Percentiles rank a stretch among this genome's conserved stretches.
Evolutionary conservation across 2,797 vertebrate genomes (phyloP).

Genomic region (Pterois miles): DNA sequence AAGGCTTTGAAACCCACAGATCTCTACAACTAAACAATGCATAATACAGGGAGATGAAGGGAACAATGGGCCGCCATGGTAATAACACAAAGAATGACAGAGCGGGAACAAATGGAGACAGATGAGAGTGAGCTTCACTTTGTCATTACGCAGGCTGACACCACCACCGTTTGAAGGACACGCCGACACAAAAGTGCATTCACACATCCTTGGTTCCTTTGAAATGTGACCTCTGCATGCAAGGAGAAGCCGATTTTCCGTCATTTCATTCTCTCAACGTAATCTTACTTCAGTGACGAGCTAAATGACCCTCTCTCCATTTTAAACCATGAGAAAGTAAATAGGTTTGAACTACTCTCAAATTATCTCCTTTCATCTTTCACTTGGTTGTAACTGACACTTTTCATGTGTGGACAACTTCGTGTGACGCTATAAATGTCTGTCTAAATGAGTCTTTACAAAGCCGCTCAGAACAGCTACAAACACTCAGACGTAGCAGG

Average conservation of each 20-base stretch:
- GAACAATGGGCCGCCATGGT: conserved; percentile 42
- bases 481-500: not conserved
- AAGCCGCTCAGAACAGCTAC: not conserved
- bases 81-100: conserved; percentile 53
- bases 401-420: not conserved
- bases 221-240: conserved; percentile 53
- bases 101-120: conserved; percentile 55
- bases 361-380: conserved; percentile 33
- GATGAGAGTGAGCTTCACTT: conserved; percentile 66
- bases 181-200: conserved; percentile 28
- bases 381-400: not conserved
- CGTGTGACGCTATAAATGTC: not conserved
- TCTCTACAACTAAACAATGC: conserved; percentile 52
- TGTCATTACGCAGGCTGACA: conserved; percentile 52
- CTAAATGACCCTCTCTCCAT: conserved; percentile 15
- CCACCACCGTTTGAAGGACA: conserved; percentile 53
- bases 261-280: conserved; percentile 31
- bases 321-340: not conserved
- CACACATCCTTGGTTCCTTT: conserved; percentile 54
- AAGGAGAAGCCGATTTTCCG: conserved; percentile 15
- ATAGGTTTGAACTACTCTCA: not conserved
- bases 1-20: conserved; percentile 51
- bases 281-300: conserved; percentile 23
- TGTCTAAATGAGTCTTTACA: not conserved
- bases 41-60: conserved; percentile 58